Evolutionary conservation across 2,888 invertebrate species (phyloP).

Genomic region (Hydraecia micacea): DNA sequence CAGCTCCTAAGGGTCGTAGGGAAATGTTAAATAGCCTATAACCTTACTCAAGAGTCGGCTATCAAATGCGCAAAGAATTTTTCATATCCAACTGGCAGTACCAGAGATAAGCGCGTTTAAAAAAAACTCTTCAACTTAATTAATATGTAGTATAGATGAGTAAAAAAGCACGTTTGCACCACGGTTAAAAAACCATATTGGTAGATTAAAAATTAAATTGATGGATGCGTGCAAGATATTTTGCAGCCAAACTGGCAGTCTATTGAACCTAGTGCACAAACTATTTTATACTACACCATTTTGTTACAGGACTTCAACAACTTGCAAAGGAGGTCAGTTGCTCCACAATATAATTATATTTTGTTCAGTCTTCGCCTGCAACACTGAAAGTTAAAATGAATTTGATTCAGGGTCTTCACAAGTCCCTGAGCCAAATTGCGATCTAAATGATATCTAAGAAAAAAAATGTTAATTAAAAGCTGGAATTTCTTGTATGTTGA

Average conservation of each 20-base stretch:
- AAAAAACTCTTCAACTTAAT: neutral
- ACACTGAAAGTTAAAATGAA: conserved; percentile 39
- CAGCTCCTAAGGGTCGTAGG: neutral
- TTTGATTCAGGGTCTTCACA: conserved; percentile 27
- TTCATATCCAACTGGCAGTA: no score
- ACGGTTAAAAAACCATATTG: neutral
- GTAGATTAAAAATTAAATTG: conserved; percentile 13
- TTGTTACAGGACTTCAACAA: conserved; percentile 49
- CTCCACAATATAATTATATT: conserved; percentile 42
- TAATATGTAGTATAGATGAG: neutral
- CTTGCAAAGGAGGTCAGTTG: conserved; percentile 64
- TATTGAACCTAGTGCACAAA: conserved; percentile 3
- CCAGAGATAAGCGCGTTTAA: neutral
- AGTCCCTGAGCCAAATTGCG: conserved; percentile 27
- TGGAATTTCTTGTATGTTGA: neutral
- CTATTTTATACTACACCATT: conserved; percentile 20
- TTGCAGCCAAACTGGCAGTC: neutral
- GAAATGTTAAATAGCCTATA: no score
- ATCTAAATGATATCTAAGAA: conserved; percentile 8
- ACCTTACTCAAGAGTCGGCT: no score
- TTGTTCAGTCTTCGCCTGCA: conserved; percentile 39
- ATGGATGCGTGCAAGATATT: conserved; percentile 8
- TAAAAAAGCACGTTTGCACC: neutral
- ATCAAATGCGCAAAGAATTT: no score
- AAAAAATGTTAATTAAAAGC: conserved; percentile 27